Percentiles rank a stretch among this genome's conserved stretches.
phyloP scores from a whole-genome alignment of 2,888 invertebrate genomes.

The Gibbula magus region DNA sequence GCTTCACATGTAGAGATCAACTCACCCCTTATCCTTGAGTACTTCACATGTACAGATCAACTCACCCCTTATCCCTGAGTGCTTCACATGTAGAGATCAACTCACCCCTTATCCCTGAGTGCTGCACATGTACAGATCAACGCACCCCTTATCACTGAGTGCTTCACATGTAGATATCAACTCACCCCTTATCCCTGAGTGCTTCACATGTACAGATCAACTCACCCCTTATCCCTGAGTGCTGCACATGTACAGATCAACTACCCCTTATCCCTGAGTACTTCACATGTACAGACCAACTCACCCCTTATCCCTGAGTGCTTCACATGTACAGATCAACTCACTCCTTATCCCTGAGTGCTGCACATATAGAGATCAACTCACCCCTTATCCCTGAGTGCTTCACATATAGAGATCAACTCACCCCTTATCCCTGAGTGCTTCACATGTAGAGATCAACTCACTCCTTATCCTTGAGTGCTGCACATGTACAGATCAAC shows the following conservation, averaged over 20 bases:
- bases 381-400: slow-evolving; percentile 81
- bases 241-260: slow-evolving; percentile 90
- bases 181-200: slow-evolving; percentile 80
- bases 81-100: slow-evolving; percentile 89
- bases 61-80: slow-evolving; percentile 80
- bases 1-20: slow-evolving; percentile 89
- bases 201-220: slow-evolving; percentile 90
- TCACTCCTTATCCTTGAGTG: slow-evolving; percentile 81
- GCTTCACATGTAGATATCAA: slow-evolving; percentile 89
- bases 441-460: slow-evolving; percentile 89
- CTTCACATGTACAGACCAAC: slow-evolving; percentile 89
- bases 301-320: slow-evolving; percentile 81
- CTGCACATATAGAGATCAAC: slow-evolving; percentile 89
- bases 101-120: slow-evolving; percentile 80
- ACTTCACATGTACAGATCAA: slow-evolving; percentile 90
- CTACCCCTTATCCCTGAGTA: slow-evolving; percentile 81
- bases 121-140: slow-evolving; percentile 90
- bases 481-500: slow-evolving; percentile 89
- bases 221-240: slow-evolving; percentile 80
- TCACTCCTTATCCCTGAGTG: slow-evolving; percentile 81
- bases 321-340: slow-evolving; percentile 89
- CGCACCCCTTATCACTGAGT: slow-evolving; percentile 80
- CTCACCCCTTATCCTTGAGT: slow-evolving; percentile 80
- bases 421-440: slow-evolving; percentile 81
- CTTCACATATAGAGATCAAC: slow-evolving; percentile 89